These are phyloP conservation scores for Epizoanthus fatuus DNA, from an alignment of 92 coral and sea anemone genomes.

Conservation along the genomic window DNA sequence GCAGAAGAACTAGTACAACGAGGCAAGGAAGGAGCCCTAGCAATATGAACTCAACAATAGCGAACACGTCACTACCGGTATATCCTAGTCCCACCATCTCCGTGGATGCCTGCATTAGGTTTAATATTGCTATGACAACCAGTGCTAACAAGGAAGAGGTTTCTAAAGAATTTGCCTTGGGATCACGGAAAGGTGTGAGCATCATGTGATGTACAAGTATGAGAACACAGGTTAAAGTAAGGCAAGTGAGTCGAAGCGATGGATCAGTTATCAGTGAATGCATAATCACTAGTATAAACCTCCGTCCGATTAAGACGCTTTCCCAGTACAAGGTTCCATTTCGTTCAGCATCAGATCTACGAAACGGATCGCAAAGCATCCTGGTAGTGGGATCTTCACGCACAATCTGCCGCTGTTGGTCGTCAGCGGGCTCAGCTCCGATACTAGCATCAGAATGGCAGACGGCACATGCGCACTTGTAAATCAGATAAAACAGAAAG, in stretches of 20 bases:
- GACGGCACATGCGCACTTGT: slow-evolving; percentile 8
- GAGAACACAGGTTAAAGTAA: slow-evolving; percentile 36
- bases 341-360: slow-evolving; percentile 14
- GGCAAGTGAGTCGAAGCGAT: neutral
- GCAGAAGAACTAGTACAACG: neutral
- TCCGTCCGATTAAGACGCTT: slow-evolving; percentile 57
- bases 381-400: slow-evolving; percentile 20
- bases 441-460: neutral
- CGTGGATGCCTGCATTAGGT: neutral
- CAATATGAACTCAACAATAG: neutral
- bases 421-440: neutral
- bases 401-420: neutral
- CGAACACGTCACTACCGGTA: neutral
- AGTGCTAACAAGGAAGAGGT: slow-evolving; percentile 38
- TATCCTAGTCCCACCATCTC: no score
- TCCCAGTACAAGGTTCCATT: slow-evolving; percentile 68
- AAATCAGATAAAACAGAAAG: slow-evolving; percentile 29
- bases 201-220: slow-evolving; percentile 56
- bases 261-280: slow-evolving; percentile 45
- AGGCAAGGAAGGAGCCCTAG: neutral
- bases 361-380: slow-evolving; percentile 62
- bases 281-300: slow-evolving; percentile 45
- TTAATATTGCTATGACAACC: slow-evolving; percentile 41
- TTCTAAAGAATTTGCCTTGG: slow-evolving; percentile 51
- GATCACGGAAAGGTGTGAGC: slow-evolving; percentile 51